A percentile compares a stretch with the other conserved stretches of the same genome.
Evolutionary conservation across 1,140 invertebrate genomes (phyloP).

Genomic region (Globodera rostochiensis): DNA sequence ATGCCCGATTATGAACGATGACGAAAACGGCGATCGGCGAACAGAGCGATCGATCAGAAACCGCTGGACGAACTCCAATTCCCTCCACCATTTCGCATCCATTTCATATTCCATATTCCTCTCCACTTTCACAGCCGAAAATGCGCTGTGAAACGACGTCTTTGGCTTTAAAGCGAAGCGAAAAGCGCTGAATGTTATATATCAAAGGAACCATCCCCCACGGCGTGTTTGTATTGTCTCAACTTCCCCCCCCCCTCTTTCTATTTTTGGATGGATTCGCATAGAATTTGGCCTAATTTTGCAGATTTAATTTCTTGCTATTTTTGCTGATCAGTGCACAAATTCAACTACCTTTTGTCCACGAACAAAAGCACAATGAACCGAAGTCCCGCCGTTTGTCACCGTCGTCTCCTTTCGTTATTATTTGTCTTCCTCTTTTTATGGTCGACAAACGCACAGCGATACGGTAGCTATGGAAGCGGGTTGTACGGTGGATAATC

Average conservation of each 20-base stretch:
- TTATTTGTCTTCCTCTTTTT: not conserved
- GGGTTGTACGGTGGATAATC: not conserved
- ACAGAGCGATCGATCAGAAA: not conserved
- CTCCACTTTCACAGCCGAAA: not conserved
- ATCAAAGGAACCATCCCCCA: not conserved
- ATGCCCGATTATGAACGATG: not conserved
- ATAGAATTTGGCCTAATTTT: no score
- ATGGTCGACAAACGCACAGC: not conserved
- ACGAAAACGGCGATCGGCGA: not conserved
- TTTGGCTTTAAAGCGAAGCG: no score
- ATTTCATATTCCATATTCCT: not conserved
- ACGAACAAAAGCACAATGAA: not conserved
- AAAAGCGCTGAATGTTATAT: not conserved
- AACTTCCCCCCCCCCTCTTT: not conserved
- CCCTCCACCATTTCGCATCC: no score
- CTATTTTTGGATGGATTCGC: no score
- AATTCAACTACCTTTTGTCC: no score
- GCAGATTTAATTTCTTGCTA: no score
- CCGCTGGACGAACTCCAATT: not conserved
- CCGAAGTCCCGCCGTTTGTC: no score
- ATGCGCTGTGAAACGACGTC: not conserved
- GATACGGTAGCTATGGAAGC: not conserved
- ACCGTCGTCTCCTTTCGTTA: not conserved
- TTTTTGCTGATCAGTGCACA: no score
- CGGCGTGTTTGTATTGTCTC: not conserved